A percentile compares a stretch with the other conserved stretches of the same genome.
Conservation (phyloP, 2,113 vertebrate genomes). For the Alectura lathami region DNA sequence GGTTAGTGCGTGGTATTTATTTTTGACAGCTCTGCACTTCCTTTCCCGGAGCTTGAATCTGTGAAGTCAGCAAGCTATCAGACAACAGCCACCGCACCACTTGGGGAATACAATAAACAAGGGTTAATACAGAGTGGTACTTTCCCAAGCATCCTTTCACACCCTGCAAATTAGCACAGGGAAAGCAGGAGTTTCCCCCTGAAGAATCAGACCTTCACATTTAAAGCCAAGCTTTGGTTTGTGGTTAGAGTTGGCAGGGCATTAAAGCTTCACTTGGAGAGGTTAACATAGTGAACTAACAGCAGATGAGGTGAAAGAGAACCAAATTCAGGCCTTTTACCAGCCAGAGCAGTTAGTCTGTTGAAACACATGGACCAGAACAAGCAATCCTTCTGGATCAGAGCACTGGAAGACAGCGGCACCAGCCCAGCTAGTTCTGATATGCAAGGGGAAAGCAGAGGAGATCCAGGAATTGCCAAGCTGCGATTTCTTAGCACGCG, state of each 20-base stretch:
- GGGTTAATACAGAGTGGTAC: neutral
- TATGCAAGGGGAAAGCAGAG: neutral
- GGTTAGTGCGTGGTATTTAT: neutral
- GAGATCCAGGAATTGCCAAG: neutral
- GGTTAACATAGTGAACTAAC: neutral
- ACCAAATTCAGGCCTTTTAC: neutral
- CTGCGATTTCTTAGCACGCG: neutral
- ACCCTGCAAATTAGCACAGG: neutral
- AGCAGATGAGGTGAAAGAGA: neutral
- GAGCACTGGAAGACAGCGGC: neutral
- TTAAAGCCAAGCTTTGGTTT: constrained; percentile 14
- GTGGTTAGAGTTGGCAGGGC: neutral
- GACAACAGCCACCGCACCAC: neutral
- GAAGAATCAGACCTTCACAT: neutral
- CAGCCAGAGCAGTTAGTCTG: neutral
- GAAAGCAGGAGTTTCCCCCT: constrained; percentile 9
- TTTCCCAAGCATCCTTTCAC: neutral
- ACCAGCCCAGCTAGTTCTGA: neutral
- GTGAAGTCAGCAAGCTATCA: neutral
- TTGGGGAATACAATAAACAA: neutral
- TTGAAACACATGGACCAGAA: constrained; percentile 5
- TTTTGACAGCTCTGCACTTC: neutral
- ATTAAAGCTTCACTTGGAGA: neutral
- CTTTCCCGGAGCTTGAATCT: neutral
- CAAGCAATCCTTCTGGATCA: neutral